These are phyloP conservation scores for Drosophila mayaguana DNA, from an alignment of 2,888 invertebrate species.

Conservation along the genomic window DNA sequence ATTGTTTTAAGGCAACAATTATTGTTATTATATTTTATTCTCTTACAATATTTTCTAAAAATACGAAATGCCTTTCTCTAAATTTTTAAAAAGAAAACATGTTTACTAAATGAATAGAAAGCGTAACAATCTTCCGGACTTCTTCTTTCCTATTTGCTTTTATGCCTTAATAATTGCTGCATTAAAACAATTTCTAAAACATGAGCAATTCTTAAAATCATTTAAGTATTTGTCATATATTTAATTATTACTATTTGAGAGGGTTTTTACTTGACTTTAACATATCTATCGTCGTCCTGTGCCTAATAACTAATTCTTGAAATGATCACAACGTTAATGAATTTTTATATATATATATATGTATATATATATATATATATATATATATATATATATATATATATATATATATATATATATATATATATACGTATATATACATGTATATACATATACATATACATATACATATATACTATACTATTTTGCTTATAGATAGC, in stretches of 20 bases:
- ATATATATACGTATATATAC: slow-evolving; percentile 33
- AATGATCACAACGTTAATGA: slow-evolving; percentile 83
- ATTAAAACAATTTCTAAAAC: slow-evolving; percentile 44
- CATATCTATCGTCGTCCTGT: slow-evolving; percentile 24
- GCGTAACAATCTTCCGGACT: slow-evolving; percentile 14
- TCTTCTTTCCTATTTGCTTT: neutral
- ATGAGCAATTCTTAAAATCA: slow-evolving; percentile 7
- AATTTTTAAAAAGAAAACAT: neutral
- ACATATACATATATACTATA: slow-evolving; percentile 19
- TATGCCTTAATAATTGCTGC: slow-evolving; percentile 27
- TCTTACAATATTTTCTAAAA: slow-evolving; percentile 13
- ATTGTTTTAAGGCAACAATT: slow-evolving; percentile 48
- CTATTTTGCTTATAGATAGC: slow-evolving; percentile 26
- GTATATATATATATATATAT: slow-evolving; percentile 17
- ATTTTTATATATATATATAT: slow-evolving; percentile 48
- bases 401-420: slow-evolving; percentile 19
- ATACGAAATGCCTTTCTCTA: slow-evolving; percentile 3
- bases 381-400: slow-evolving; percentile 37
- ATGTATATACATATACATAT: too few species aligned
- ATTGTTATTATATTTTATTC: slow-evolving; percentile 6
- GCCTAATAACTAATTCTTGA: slow-evolving; percentile 75
- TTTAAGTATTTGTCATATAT: slow-evolving; percentile 22
- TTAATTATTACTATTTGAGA: slow-evolving; percentile 22
- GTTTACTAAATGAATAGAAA: neutral
- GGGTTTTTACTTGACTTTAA: slow-evolving; percentile 46